Evolutionary conservation across 2,113 vertebrate species (phyloP).

Genomic region (Toxotes chatareus): DNA sequence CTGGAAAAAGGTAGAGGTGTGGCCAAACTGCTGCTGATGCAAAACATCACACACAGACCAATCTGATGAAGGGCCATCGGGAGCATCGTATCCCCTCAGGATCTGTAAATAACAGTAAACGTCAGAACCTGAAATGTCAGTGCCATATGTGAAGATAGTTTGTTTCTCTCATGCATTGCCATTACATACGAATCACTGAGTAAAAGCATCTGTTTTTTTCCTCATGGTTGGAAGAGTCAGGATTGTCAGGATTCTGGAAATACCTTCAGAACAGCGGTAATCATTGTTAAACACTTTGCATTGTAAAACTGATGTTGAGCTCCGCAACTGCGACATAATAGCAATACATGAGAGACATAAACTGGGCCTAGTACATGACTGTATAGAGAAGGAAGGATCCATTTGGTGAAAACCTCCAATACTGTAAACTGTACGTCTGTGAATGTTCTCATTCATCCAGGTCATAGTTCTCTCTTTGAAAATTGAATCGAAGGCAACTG

Average conservation of each 20-base stretch:
- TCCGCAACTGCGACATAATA: background rate
- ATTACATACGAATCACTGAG: background rate
- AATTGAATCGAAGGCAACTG: too few species aligned
- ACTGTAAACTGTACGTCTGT: too few species aligned
- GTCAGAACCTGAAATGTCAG: background rate
- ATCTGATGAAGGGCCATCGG: slow-evolving; percentile 52
- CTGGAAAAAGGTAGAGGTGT: slow-evolving; percentile 57
- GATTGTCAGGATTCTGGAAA: background rate
- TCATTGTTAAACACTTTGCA: background rate
- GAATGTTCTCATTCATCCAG: too few species aligned
- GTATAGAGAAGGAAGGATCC: background rate
- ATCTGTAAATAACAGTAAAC: slow-evolving; percentile 61
- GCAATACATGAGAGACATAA: background rate
- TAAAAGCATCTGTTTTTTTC: slow-evolving; percentile 31
- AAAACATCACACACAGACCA: slow-evolving; percentile 54
- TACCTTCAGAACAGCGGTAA: background rate
- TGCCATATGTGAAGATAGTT: slow-evolving; percentile 21
- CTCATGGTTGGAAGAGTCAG: background rate
- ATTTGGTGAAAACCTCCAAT: background rate
- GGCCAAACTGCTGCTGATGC: slow-evolving; percentile 31
- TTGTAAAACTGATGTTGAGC: background rate
- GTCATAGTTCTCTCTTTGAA: too few species aligned
- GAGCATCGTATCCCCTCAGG: slow-evolving; percentile 61
- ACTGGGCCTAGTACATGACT: background rate
- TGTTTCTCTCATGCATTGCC: background rate